A percentile compares a stretch with the other conserved stretches of the same genome.
Evolutionary conservation across 2,888 invertebrate species (phyloP).

Genomic region (Melipona bicolor): DNA sequence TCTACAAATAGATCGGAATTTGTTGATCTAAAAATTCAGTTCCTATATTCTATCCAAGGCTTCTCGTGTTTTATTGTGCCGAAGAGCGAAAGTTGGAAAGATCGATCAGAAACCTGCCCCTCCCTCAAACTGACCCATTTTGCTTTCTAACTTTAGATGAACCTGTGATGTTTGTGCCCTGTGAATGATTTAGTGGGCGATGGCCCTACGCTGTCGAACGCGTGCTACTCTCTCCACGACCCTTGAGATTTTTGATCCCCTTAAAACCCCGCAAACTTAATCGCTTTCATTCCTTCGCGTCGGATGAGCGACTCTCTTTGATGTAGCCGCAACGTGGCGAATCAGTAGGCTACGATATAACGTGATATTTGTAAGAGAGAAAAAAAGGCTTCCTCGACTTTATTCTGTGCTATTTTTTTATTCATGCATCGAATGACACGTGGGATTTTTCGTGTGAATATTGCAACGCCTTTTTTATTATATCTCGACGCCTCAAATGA

Average conservation of each 20-base stretch:
- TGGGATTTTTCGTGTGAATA: too few relatives aligned
- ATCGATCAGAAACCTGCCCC: slow-evolving; percentile 41
- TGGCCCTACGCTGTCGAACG: slow-evolving; percentile 17
- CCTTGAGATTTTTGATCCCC: slow-evolving; percentile 39
- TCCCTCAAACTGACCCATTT: slow-evolving; percentile 47
- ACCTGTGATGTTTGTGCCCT: slow-evolving; percentile 1
- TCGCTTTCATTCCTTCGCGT: slow-evolving; percentile 48
- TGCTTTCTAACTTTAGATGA: slow-evolving; percentile 48
- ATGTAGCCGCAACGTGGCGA: slow-evolving; percentile 66
- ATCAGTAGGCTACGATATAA: slow-evolving; percentile 41
- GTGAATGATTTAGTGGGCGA: slow-evolving; percentile 32
- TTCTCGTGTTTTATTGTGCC: neutral
- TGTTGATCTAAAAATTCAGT: neutral
- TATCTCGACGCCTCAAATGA: too few relatives aligned
- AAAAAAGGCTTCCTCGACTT: neutral
- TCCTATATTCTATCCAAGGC: neutral
- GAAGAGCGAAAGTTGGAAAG: neutral
- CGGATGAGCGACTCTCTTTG: slow-evolving; percentile 59
- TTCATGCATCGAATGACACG: neutral
- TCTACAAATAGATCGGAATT: neutral
- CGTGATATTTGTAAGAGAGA: neutral
- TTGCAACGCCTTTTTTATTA: too few relatives aligned
- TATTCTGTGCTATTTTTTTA: slow-evolving; percentile 6
- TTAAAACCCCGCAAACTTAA: slow-evolving; percentile 61
- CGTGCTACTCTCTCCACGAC: slow-evolving; percentile 14